Percentiles rank a stretch among this genome's conserved stretches.
These are phyloP conservation scores for Lathamus discolor DNA, from an alignment of 2,113 vertebrate species.

Conservation along the genomic window DNA sequence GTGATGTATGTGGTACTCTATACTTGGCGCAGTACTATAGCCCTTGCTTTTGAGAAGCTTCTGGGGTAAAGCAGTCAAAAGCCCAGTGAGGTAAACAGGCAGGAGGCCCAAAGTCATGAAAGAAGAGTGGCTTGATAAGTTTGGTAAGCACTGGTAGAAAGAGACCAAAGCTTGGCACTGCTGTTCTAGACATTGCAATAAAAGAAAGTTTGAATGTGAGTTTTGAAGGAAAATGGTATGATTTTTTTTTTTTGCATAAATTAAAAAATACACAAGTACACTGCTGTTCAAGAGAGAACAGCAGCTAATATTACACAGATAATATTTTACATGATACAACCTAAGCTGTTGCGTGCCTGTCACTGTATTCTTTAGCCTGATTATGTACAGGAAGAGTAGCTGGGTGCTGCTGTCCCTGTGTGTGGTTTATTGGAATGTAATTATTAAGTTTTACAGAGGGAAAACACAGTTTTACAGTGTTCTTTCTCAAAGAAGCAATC, in stretches of 20 bases:
- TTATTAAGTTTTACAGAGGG: background rate
- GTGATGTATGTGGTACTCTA: background rate
- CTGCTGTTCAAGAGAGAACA: background rate
- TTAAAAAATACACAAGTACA: background rate
- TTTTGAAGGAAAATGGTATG: background rate
- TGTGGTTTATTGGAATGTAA: background rate
- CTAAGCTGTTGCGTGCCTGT: background rate
- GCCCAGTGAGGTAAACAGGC: background rate
- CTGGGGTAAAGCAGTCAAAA: background rate
- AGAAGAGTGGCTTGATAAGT: background rate
- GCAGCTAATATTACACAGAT: background rate
- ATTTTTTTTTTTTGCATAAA: background rate
- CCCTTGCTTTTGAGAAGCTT: background rate
- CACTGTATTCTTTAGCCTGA: background rate
- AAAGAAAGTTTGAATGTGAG: background rate
- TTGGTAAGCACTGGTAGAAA: background rate
- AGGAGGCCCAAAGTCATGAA: background rate
- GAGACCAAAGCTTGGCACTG: background rate
- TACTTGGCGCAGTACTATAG: background rate
- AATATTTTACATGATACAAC: background rate
- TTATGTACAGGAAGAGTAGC: background rate
- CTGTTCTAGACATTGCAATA: background rate
- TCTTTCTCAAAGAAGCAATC: background rate
- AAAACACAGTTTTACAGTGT: background rate
- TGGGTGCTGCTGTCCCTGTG: background rate